Percentiles rank a stretch among this genome's conserved stretches.
These are phyloP conservation scores for Parascotia fuliginaria DNA, from an alignment of 2,888 invertebrate species.

Conservation along the genomic window DNA sequence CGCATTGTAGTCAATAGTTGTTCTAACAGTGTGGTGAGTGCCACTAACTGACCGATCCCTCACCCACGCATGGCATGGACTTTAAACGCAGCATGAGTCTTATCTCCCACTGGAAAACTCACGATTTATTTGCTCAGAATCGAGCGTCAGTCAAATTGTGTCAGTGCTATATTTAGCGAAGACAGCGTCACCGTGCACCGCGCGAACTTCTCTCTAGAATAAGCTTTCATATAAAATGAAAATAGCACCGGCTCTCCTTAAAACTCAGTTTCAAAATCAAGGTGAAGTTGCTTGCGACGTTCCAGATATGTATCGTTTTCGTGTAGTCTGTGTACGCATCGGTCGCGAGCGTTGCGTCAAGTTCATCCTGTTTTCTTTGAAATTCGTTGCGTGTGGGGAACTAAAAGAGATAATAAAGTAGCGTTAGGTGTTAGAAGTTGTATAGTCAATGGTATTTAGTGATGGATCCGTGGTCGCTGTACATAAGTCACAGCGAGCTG, in stretches of 20 bases:
- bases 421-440: slow-evolving; percentile 38
- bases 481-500: slow-evolving; percentile 73
- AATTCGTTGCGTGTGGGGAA: slow-evolving; percentile 45
- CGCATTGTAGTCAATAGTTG: slow-evolving; percentile 60
- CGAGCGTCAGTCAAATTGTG: slow-evolving; percentile 41
- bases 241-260: slow-evolving; percentile 76
- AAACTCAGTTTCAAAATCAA: slow-evolving; percentile 84
- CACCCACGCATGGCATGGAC: slow-evolving; percentile 67
- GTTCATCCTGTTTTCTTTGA: slow-evolving; percentile 61
- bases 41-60: slow-evolving; percentile 60
- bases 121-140: slow-evolving; percentile 37
- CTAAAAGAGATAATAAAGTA: slow-evolving; percentile 56
- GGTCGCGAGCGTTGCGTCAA: slow-evolving; percentile 61
- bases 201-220: slow-evolving; percentile 79
- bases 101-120: slow-evolving; percentile 48
- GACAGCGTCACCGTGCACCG: slow-evolving; percentile 63
- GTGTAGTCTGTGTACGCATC: slow-evolving; percentile 55
- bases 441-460: slow-evolving; percentile 38
- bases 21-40: slow-evolving; percentile 84
- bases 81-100: slow-evolving; percentile 63
- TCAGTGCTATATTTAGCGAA: slow-evolving; percentile 67
- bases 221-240: slow-evolving; percentile 77
- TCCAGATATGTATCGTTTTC: slow-evolving; percentile 76
- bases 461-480: slow-evolving; percentile 81
- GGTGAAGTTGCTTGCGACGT: slow-evolving; percentile 79